These are phyloP conservation scores for Notoglanidium macrostoma DNA, from an alignment of 2,797 vertebrate genomes.

Conservation along the genomic window DNA sequence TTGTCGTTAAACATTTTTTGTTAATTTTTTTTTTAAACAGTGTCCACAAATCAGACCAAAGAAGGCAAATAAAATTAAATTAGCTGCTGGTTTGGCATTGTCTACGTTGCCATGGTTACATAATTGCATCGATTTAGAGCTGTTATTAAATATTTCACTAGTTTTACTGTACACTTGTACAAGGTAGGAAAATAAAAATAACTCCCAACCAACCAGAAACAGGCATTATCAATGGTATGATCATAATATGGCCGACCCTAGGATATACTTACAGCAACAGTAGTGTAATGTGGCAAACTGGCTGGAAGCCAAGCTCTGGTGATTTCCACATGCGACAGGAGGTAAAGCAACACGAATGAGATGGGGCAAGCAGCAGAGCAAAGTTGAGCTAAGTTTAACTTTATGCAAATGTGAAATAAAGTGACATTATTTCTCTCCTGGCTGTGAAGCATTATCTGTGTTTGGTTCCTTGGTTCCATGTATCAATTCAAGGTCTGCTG, in stretches of 20 bases:
- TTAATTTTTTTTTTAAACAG: background rate
- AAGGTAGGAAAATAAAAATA: background rate
- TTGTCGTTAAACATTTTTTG: background rate
- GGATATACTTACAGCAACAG: too few relatives aligned
- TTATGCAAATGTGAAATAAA: background rate
- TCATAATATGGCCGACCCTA: too few relatives aligned
- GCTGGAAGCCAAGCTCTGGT: too few relatives aligned
- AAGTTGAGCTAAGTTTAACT: background rate
- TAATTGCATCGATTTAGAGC: background rate
- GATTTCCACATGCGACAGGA: too few relatives aligned
- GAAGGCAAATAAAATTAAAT: background rate
- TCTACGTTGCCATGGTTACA: background rate
- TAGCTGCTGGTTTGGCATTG: background rate
- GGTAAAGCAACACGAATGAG: background rate
- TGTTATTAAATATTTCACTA: background rate
- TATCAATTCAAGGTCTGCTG: background rate
- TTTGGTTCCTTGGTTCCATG: background rate
- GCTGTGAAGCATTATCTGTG: background rate
- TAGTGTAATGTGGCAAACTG: too few relatives aligned
- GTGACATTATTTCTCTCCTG: too few relatives aligned
- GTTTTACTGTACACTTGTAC: background rate
- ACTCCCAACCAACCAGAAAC: background rate
- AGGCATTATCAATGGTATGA: background rate
- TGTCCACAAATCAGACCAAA: background rate
- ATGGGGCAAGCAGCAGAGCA: background rate